Evolutionary conservation across 2,113 vertebrate species (phyloP).

Genomic region (Scytalopus superciliaris): DNA sequence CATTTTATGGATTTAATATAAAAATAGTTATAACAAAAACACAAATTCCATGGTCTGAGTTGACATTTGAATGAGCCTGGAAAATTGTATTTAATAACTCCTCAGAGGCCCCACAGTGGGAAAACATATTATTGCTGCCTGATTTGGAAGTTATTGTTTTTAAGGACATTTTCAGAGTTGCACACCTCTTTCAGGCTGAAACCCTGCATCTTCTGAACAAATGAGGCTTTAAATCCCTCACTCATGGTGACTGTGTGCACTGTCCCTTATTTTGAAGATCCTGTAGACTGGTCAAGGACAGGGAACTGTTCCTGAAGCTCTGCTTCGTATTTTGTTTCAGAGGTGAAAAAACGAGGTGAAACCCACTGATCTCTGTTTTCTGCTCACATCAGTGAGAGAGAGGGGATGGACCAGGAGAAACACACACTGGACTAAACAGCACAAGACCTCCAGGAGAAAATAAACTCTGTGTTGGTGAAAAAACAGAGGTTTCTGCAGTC

Average conservation of each 20-base stretch:
- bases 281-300: not conserved
- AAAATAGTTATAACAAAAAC: slow-evolving; percentile 13
- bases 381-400: not conserved
- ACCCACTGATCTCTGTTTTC: not conserved
- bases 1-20: slow-evolving; percentile 37
- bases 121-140: not conserved
- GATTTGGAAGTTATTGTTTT: not conserved
- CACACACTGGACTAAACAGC: not conserved
- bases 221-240: not conserved
- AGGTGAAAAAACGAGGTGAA: not conserved
- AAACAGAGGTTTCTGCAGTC: not conserved
- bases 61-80: slow-evolving; percentile 36
- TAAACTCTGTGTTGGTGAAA: not conserved
- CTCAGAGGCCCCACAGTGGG: not conserved
- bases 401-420: not conserved
- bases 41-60: not conserved
- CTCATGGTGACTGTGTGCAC: not conserved
- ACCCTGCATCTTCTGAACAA: not conserved
- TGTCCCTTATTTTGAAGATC: not conserved
- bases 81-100: slow-evolving; percentile 38
- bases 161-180: not conserved
- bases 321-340: not conserved
- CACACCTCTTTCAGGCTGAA: not conserved
- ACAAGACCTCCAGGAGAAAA: not conserved
- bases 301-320: not conserved